phyloP scores from a whole-genome alignment of 2,797 vertebrate genomes.

The Periophthalmus magnuspinnatus region DNA sequence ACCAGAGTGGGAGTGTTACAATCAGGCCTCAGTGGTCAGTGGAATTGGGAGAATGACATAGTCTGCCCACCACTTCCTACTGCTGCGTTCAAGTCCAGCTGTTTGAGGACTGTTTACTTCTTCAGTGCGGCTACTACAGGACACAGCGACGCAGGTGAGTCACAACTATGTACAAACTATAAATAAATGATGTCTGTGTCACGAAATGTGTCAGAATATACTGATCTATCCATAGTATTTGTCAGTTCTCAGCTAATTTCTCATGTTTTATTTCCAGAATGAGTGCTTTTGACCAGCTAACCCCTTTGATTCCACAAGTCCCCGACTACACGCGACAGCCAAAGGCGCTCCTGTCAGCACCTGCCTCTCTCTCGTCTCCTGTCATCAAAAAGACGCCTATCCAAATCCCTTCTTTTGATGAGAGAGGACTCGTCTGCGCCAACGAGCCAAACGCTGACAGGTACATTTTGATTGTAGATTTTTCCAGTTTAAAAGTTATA shows the following conservation, averaged over 20 bases:
- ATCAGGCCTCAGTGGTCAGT: conserved; percentile 67
- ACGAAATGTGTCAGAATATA: background rate
- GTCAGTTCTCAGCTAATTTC: conserved; percentile 9
- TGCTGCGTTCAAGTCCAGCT: conserved; percentile 36
- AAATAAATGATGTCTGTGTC: background rate
- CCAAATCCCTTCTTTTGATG: conserved; percentile 73
- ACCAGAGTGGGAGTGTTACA: conserved; percentile 75
- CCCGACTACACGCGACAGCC: conserved; percentile 49
- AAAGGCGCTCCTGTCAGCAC: conserved; percentile 45
- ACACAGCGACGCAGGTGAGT: conserved; percentile 69
- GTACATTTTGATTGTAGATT: conserved; percentile 47
- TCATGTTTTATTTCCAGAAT: conserved; percentile 48
- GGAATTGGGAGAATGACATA: conserved; percentile 80
- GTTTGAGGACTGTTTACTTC: conserved; percentile 44
- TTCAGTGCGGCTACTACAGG: conserved; percentile 38
- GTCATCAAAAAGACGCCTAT: conserved; percentile 76
- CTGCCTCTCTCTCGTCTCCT: conserved; percentile 71
- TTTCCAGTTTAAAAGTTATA: background rate
- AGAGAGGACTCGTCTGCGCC: conserved; percentile 51
- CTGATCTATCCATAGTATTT: background rate
- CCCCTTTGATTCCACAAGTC: conserved; percentile 45
- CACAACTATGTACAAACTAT: conserved; percentile 9
- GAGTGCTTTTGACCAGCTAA: conserved; percentile 61
- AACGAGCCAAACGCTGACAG: conserved; percentile 43
- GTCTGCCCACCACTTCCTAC: conserved; percentile 73